Conservation (phyloP, 2,797 vertebrate genomes). For the Acrossocheilus fasciatus region DNA sequence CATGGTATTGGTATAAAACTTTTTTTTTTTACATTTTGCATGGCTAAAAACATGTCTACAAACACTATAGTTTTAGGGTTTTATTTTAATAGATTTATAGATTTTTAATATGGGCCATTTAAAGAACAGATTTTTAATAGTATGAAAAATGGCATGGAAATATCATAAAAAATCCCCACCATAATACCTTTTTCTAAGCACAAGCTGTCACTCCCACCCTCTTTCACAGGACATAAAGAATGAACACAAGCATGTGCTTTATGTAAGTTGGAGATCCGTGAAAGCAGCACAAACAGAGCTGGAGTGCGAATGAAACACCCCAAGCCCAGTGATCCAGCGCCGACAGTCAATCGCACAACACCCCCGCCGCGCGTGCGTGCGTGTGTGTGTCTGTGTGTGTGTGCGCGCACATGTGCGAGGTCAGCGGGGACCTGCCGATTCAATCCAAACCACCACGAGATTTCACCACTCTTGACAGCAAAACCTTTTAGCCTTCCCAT, state of each 20-base stretch:
- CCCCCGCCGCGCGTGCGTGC: background rate
- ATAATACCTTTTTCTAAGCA: background rate
- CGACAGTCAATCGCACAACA: background rate
- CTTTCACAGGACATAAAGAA: background rate
- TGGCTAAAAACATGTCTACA: background rate
- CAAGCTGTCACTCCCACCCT: background rate
- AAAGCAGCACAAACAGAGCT: background rate
- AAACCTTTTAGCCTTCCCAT: slow-evolving; percentile 34
- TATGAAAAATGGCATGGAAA: background rate
- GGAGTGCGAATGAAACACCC: slow-evolving; percentile 28
- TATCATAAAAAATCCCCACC: background rate
- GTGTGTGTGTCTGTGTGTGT: background rate
- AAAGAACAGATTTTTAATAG: background rate
- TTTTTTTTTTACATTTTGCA: background rate
- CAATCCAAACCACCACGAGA: slow-evolving; percentile 1
- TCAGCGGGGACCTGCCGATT: background rate
- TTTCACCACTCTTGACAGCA: slow-evolving; percentile 18
- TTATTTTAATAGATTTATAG: background rate
- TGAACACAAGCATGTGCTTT: slow-evolving; percentile 12
- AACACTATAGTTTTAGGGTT: background rate
- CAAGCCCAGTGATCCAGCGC: background rate
- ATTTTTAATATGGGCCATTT: background rate
- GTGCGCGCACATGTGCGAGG: background rate
- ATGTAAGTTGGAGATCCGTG: background rate
- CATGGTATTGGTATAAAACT: background rate